A percentile compares a stretch with the other conserved stretches of the same genome.
Conservation (phyloP, 2,113 vertebrate species). For the Cariama cristata region DNA sequence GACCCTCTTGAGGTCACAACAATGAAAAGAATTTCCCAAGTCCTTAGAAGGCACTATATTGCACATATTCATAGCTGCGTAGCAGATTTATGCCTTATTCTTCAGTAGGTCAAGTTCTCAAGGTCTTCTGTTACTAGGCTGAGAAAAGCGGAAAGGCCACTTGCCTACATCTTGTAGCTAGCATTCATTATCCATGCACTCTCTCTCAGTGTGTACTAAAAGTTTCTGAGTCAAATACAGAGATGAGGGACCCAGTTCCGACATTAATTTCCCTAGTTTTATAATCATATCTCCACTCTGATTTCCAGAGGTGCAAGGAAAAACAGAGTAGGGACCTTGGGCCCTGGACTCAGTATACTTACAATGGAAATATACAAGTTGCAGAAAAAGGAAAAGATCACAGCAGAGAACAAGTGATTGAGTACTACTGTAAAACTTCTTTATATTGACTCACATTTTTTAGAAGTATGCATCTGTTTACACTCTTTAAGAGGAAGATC, state of each 20-base stretch:
- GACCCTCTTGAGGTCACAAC: constrained; percentile 63
- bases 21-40: constrained; percentile 72
- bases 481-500: background rate
- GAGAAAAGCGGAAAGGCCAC: background rate
- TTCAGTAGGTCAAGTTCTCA: constrained; percentile 50
- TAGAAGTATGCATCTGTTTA: constrained; percentile 6
- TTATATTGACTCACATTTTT: constrained; percentile 3
- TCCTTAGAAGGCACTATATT: constrained; percentile 56
- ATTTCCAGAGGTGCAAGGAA: background rate
- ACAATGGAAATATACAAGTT: background rate
- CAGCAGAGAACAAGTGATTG: background rate
- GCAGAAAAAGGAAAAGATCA: background rate
- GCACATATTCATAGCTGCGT: constrained; percentile 52
- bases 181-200: background rate
- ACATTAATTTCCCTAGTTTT: background rate
- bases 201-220: background rate
- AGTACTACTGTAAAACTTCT: background rate
- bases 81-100: constrained; percentile 58
- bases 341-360: background rate
- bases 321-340: background rate
- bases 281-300: background rate
- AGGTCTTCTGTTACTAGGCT: background rate
- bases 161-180: background rate
- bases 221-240: background rate
- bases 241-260: background rate